A percentile compares a stretch with the other conserved stretches of the same genome.
phyloP scores from a whole-genome alignment of 2,113 vertebrate genomes.

The Syngnathus scovelli region DNA sequence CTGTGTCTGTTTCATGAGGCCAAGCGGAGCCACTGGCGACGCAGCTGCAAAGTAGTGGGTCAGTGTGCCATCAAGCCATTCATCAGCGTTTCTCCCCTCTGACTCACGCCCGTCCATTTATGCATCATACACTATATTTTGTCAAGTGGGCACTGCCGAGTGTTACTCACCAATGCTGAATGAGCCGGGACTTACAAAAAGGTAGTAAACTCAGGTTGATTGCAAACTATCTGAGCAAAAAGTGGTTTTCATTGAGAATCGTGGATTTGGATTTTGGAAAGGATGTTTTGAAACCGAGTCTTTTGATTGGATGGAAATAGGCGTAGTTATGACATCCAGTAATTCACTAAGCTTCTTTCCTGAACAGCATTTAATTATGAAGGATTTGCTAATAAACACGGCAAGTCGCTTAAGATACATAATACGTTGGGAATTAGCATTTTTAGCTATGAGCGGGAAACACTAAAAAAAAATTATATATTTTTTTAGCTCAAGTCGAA shows the following conservation, averaged over 20 bases:
- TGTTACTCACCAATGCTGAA: constrained; percentile 17
- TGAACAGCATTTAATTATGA: constrained; percentile 1
- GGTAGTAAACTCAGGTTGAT: not conserved
- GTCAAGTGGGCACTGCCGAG: not conserved
- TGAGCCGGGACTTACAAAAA: constrained; percentile 15
- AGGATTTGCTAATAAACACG: not conserved
- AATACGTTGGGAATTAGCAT: not conserved
- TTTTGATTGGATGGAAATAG: not conserved
- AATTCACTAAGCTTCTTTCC: constrained; percentile 4
- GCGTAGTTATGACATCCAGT: not conserved
- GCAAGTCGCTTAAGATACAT: not conserved
- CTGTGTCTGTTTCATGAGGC: constrained; percentile 44
- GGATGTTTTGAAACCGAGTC: not conserved
- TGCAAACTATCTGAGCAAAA: not conserved
- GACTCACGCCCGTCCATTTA: constrained; percentile 43
- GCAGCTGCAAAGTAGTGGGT: constrained; percentile 70
- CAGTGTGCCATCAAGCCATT: constrained; percentile 74
- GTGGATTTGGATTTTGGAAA: not conserved
- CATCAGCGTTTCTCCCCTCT: constrained; percentile 58
- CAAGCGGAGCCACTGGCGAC: constrained; percentile 59
- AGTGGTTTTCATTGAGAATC: not conserved
- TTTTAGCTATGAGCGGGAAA: not conserved
- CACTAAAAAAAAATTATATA: not conserved
- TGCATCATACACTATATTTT: constrained; percentile 9
- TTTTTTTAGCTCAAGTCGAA: not conserved